Conservation (phyloP, 2,113 vertebrate genomes). For the Siniperca chuatsi region DNA sequence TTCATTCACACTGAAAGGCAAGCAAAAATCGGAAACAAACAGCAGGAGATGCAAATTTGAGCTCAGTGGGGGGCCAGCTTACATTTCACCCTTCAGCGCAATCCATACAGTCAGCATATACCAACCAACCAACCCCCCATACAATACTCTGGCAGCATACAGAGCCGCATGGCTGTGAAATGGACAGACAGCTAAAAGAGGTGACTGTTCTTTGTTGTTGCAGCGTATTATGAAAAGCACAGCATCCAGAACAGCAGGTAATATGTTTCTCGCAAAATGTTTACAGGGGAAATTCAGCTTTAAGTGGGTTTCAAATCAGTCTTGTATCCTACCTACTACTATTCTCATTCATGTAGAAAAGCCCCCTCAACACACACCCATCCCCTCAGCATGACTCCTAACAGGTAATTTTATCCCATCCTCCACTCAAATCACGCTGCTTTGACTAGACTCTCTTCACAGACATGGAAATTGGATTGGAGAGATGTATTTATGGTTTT, state of each 20-base stretch:
- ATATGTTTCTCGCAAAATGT: slow-evolving; percentile 66
- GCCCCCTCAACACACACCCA: slow-evolving; percentile 27
- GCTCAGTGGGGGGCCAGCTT: slow-evolving; percentile 22
- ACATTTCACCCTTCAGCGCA: slow-evolving; percentile 33
- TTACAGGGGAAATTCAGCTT: slow-evolving; percentile 61
- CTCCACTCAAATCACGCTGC: slow-evolving; percentile 65
- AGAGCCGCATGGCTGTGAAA: slow-evolving; percentile 24
- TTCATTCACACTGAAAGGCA: slow-evolving; percentile 45
- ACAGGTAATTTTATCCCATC: slow-evolving; percentile 69
- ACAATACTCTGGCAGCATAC: background rate
- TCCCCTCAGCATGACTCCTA: slow-evolving; percentile 57
- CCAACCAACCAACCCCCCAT: background rate
- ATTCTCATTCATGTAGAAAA: slow-evolving; percentile 66
- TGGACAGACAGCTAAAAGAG: slow-evolving; percentile 50
- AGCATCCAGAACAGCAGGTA: slow-evolving; percentile 59
- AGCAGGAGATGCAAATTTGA: slow-evolving; percentile 57
- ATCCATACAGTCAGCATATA: slow-evolving; percentile 47
- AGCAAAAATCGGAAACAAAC: slow-evolving; percentile 35
- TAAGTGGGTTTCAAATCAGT: slow-evolving; percentile 68
- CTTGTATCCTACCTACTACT: slow-evolving; percentile 47
- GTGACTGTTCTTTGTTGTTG: slow-evolving; percentile 48
- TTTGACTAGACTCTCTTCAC: slow-evolving; percentile 56
- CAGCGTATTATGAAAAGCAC: slow-evolving; percentile 59
- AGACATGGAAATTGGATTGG: slow-evolving; percentile 60
- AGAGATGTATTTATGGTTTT: slow-evolving; percentile 54